Base-by-base conservation (phyloP, 2,888 invertebrate genomes). In the Crioceris asparagi region DNA sequence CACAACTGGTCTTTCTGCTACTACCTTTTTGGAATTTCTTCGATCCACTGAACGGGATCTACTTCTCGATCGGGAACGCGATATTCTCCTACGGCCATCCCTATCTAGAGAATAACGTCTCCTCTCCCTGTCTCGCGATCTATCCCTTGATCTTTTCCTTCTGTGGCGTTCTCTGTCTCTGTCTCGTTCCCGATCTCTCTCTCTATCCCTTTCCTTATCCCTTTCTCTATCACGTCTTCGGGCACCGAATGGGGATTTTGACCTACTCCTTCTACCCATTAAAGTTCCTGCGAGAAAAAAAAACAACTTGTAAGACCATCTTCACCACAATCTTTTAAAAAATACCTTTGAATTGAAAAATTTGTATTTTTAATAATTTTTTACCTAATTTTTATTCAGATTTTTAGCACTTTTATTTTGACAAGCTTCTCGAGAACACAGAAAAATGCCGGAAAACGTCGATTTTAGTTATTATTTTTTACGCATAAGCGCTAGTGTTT, bases 1-100 rank as follows among this genome's bases (percentile, higher is more conserved):
- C 46, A 82, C 71, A 48, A 74, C 71, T 12, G 80, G 80, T 36
- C 79, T 72, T 51, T 79, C 78, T 18, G 62, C 56, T 17, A 54
- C 41, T 3, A 50, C 42, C 38, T 50, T 52, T 18, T 64, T 61
- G 15, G 7, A n/a, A 10, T 33, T 6, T 25, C 51, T 48, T 41
- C 54, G 56, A 32, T 52, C 53, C n/a, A 52, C 50, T 17, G 61
- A 59, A 44, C 61, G 52, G 14, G 59, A 61, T 42, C 57, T 51
- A 29, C 50, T 50, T 45, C 62, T 53, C 25, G 53, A 50, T 59
- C 60, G 38, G 50, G 60, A 51, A 63, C 66, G 51, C 17, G 56
- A 56, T 38, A 43, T 48, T 57, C 65, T 53, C 56, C 70, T 31
- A 52, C 59, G 44, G 44, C 57, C 56, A 12, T 66, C 67, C 41